These are phyloP conservation scores for Vanessa tameamea DNA, from an alignment of 1,140 invertebrate species.

Conservation along the genomic window DNA sequence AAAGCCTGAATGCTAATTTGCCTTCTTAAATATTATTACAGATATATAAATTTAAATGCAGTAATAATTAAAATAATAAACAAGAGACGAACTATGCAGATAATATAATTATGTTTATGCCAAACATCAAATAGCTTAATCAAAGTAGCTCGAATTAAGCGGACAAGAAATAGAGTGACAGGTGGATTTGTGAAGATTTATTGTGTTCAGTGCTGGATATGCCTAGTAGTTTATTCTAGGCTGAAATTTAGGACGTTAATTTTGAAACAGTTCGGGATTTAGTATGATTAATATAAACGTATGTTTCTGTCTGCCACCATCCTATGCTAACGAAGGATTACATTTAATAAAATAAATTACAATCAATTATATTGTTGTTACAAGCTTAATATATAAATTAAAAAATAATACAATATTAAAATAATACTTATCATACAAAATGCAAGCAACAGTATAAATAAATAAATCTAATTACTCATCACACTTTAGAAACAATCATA, in stretches of 20 bases:
- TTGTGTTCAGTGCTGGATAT: conserved; percentile 37
- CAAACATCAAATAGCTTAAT: conserved; percentile 42
- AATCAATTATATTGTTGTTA: background rate
- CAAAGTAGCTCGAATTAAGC: conserved; percentile 37
- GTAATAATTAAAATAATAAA: background rate
- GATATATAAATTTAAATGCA: too few species aligned
- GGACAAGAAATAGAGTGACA: conserved; percentile 45
- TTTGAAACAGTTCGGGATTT: conserved; percentile 25
- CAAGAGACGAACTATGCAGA: background rate
- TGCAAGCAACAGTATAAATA: too few species aligned
- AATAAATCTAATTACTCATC: too few species aligned
- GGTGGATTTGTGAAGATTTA: conserved; percentile 45
- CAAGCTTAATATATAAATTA: background rate
- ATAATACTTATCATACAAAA: too few species aligned
- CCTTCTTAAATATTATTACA: too few species aligned
- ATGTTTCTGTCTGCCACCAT: too few species aligned
- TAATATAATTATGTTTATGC: conserved; percentile 9
- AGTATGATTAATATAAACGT: conserved; percentile 23
- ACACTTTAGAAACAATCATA: background rate
- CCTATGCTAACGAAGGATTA: background rate
- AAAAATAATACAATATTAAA: too few species aligned
- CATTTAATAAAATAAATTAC: background rate
- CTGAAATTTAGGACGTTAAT: conserved; percentile 34
- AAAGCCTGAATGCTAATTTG: too few species aligned
- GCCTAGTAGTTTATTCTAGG: conserved; percentile 32